phyloP scores from a whole-genome alignment of 1,140 invertebrate species.

The Steinernema feltiae region DNA sequence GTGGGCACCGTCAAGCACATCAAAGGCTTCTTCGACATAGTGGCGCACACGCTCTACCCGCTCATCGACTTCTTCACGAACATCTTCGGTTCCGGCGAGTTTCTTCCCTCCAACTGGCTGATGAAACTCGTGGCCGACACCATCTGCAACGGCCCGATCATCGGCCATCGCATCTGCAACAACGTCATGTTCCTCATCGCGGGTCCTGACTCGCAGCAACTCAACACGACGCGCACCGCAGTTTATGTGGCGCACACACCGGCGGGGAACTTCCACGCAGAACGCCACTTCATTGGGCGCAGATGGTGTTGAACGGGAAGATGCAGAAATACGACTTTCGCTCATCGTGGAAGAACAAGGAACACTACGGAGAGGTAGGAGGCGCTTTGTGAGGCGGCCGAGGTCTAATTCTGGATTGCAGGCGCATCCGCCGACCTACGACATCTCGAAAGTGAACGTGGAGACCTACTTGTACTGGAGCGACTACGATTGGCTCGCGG shows the following conservation, averaged over 20 bases:
- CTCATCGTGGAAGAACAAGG: background rate
- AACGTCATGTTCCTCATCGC: constrained; percentile 29
- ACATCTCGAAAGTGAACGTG: constrained; percentile 19
- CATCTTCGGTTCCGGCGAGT: constrained; percentile 19
- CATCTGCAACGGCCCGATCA: constrained; percentile 20
- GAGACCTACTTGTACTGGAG: constrained; percentile 24
- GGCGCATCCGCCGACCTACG: constrained; percentile 19
- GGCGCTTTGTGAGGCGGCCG: background rate
- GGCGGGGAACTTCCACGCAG: constrained; percentile 30
- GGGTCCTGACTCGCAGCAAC: constrained; percentile 15
- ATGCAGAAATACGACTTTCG: constrained; percentile 20
- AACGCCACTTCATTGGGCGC: constrained; percentile 37
- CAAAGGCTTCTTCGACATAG: constrained; percentile 14
- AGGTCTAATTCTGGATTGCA: background rate
- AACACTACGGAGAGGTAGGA: constrained; percentile 9
- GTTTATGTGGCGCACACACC: constrained; percentile 35
- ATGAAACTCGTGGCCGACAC: constrained; percentile 19
- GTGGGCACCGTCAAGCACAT: constrained; percentile 15
- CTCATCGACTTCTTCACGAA: constrained; percentile 5
- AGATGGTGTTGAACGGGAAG: constrained; percentile 29
- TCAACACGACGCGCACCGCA: constrained; percentile 10
- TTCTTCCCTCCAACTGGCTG: constrained; percentile 23
- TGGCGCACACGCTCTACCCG: constrained; percentile 16
- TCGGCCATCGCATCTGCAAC: constrained; percentile 17
- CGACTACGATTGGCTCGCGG: constrained; percentile 26